These are phyloP conservation scores for Parasteatoda lunata DNA, from an alignment of 2,888 invertebrate genomes.

Conservation along the genomic window DNA sequence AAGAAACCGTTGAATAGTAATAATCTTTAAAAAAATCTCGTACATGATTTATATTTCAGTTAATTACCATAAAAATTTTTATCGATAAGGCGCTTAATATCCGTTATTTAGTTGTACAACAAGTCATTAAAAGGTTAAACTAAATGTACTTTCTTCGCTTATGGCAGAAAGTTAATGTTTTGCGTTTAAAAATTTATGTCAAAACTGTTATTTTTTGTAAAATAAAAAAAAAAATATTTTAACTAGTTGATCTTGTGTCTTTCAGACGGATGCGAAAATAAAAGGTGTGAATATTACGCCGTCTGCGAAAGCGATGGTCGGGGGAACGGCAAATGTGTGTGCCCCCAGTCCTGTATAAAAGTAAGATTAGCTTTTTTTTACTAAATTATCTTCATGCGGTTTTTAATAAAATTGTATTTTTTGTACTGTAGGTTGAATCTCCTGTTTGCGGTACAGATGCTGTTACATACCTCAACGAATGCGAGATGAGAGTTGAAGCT, in stretches of 20 bases:
- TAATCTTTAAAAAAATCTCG: too few species aligned
- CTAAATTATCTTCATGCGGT: neutral
- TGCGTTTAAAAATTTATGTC: conserved; percentile 8
- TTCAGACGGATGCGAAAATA: conserved; percentile 85
- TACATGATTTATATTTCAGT: too few species aligned
- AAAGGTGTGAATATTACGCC: conserved; percentile 85
- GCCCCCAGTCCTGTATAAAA: conserved; percentile 75
- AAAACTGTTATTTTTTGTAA: conserved; percentile 1
- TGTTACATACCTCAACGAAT: conserved; percentile 88
- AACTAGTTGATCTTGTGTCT: neutral
- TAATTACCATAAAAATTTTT: too few species aligned
- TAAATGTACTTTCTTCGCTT: too few species aligned
- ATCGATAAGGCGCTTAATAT: too few species aligned
- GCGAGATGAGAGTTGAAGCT: conserved; percentile 85
- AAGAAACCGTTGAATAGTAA: too few species aligned
- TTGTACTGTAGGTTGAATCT: conserved; percentile 45
- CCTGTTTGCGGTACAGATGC: conserved; percentile 78
- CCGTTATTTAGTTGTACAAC: too few species aligned
- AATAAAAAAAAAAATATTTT: neutral
- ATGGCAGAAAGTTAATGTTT: too few species aligned
- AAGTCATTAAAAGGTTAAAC: too few species aligned
- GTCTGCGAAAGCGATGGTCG: conserved; percentile 81
- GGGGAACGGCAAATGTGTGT: conserved; percentile 77
- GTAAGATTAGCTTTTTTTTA: conserved; percentile 71
- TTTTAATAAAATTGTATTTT: neutral